phyloP scores from a whole-genome alignment of 2,888 invertebrate species.

The Ectobius pallidus region DNA sequence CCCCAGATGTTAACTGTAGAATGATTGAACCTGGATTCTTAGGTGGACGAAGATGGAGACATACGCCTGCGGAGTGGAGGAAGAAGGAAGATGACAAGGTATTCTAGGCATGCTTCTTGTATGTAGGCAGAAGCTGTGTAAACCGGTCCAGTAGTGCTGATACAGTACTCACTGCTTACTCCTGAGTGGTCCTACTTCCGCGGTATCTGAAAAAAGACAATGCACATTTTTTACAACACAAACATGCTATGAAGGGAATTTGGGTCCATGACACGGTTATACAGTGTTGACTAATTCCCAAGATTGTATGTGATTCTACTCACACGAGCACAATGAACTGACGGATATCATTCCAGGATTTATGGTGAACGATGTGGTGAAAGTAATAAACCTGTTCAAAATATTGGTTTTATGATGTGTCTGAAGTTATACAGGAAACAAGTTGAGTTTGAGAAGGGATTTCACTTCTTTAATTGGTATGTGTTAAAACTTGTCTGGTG shows the following conservation, averaged over 20 bases:
- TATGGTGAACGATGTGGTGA: no score
- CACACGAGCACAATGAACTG: no score
- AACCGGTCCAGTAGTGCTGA: slow-evolving; percentile 3
- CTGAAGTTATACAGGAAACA: no score
- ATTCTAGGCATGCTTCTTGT: neutral
- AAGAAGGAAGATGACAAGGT: neutral
- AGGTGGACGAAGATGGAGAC: neutral
- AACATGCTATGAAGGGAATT: slow-evolving; percentile 5
- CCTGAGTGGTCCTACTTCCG: neutral
- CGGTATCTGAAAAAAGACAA: neutral
- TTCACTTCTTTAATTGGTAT: no score
- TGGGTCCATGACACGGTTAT: slow-evolving; percentile 11
- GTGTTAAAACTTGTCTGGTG: no score
- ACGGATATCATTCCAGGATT: no score
- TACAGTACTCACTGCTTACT: no score
- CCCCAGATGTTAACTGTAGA: neutral
- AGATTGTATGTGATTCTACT: no score
- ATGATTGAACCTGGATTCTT: neutral
- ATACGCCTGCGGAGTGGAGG: neutral
- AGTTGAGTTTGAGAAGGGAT: no score
- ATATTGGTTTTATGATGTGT: no score
- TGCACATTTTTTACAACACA: neutral
- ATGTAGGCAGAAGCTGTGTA: neutral
- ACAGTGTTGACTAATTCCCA: no score
- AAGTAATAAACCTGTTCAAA: no score